phyloP scores from a whole-genome alignment of 2,888 invertebrate genomes.

The Gymnosoma rotundatum region DNA sequence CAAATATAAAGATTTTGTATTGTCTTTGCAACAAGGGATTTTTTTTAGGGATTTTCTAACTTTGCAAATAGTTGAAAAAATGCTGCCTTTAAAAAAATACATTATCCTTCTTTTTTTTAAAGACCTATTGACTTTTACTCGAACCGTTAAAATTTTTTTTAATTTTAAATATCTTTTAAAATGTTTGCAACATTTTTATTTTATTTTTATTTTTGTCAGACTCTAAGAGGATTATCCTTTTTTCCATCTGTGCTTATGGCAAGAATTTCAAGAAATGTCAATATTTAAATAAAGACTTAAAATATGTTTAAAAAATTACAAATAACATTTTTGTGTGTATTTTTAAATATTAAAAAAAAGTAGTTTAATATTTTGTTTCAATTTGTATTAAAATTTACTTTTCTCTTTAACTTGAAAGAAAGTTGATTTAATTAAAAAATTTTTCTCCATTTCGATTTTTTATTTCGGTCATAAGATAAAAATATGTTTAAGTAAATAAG shows the following conservation, averaged over 20 bases:
- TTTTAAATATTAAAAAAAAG: neutral
- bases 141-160: too few species aligned
- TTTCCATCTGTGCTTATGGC: conserved; percentile 1
- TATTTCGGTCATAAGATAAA: too few species aligned
- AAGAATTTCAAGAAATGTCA: neutral
- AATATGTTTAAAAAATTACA: conserved; percentile 17
- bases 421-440: too few species aligned
- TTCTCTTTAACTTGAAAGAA: neutral
- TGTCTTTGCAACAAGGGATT: too few species aligned
- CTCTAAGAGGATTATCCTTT: neutral
- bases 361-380: neutral
- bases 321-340: conserved; percentile 1
- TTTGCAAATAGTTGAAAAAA: too few species aligned
- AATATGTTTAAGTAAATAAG: too few species aligned
- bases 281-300: conserved; percentile 30
- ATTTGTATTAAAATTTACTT: neutral
- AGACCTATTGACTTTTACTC: too few species aligned
- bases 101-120: too few species aligned
- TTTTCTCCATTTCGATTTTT: too few species aligned
- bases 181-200: neutral
- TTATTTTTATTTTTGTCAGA: neutral
- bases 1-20: too few species aligned
- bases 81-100: too few species aligned
- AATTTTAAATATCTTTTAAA: neutral
- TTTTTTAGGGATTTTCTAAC: too few species aligned